Percentiles rank a stretch among this genome's conserved stretches.
Evolutionary conservation across 2,797 vertebrate genomes (phyloP).

Genomic region (Neosilurus mollespiculum): DNA sequence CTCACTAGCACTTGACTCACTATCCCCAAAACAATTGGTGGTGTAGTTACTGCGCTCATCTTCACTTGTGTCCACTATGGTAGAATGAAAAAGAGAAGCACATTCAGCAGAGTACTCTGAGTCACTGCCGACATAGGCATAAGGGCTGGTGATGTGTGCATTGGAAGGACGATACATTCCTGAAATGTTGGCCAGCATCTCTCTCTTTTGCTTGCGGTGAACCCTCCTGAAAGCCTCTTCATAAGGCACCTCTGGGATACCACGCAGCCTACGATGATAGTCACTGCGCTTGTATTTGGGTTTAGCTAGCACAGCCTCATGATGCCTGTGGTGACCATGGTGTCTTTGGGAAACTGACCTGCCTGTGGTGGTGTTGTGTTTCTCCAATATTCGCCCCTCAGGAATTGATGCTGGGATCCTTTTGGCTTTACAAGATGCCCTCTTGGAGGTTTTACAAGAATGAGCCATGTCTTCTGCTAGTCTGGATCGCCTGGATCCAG

Average conservation of each 20-base stretch:
- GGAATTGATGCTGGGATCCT: constrained; percentile 64
- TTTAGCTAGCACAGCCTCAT: constrained; percentile 80
- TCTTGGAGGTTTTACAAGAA: constrained; percentile 74
- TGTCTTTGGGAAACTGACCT: constrained; percentile 59
- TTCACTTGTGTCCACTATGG: constrained; percentile 90
- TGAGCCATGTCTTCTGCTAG: constrained; percentile 71
- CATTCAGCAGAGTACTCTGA: constrained; percentile 95
- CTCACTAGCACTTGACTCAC: constrained; percentile 86
- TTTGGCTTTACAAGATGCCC: constrained; percentile 69
- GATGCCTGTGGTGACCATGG: constrained; percentile 61
- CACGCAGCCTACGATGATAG: constrained; percentile 79
- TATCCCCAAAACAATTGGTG: constrained; percentile 92
- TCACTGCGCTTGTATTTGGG: constrained; percentile 84
- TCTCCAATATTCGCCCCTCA: constrained; percentile 66
- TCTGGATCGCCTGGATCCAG: constrained; percentile 68
- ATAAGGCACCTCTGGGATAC: constrained; percentile 75
- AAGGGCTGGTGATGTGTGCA: constrained; percentile 72
- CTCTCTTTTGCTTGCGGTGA: constrained; percentile 71
- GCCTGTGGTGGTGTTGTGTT: constrained; percentile 52
- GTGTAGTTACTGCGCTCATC: constrained; percentile 91
- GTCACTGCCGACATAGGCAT: constrained; percentile 81
- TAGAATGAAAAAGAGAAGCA: constrained; percentile 91
- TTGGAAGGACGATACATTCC: constrained; percentile 58
- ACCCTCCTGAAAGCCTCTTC: constrained; percentile 79
- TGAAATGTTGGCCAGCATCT: constrained; percentile 60